Conservation (phyloP, 92 coral and sea anemone species). For the Siderastrea radians region DNA sequence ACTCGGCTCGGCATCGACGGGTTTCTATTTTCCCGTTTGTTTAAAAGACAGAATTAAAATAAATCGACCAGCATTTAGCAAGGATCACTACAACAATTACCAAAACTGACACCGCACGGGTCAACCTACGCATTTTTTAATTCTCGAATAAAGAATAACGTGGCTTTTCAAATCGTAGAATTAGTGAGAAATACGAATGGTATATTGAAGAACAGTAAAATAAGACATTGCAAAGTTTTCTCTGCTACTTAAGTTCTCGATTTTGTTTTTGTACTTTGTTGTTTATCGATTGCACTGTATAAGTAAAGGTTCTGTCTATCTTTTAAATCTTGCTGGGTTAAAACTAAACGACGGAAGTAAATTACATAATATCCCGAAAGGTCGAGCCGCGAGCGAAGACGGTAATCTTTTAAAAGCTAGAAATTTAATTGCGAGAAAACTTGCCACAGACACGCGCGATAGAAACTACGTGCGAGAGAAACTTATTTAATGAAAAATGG, state of each 20-base stretch:
- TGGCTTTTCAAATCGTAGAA: background rate
- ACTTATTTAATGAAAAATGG: background rate
- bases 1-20: background rate
- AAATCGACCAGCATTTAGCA: background rate
- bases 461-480: background rate
- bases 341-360: background rate
- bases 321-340: background rate
- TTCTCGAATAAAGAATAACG: background rate
- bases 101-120: background rate
- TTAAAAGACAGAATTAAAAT: background rate
- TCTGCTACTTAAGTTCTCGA: background rate
- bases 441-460: background rate
- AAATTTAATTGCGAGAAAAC: background rate
- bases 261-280: background rate
- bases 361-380: conserved; percentile 4
- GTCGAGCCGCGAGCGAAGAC: background rate
- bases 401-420: background rate
- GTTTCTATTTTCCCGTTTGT: background rate
- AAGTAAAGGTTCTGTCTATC: background rate
- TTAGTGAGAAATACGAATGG: background rate
- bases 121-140: background rate
- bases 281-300: background rate
- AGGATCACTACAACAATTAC: background rate
- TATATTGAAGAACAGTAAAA: background rate
- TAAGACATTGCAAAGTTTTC: background rate